A percentile compares a stretch with the other conserved stretches of the same genome.
Evolutionary conservation across 2,797 vertebrate species (phyloP).

Genomic region (Enteromius afrohamiltoni): DNA sequence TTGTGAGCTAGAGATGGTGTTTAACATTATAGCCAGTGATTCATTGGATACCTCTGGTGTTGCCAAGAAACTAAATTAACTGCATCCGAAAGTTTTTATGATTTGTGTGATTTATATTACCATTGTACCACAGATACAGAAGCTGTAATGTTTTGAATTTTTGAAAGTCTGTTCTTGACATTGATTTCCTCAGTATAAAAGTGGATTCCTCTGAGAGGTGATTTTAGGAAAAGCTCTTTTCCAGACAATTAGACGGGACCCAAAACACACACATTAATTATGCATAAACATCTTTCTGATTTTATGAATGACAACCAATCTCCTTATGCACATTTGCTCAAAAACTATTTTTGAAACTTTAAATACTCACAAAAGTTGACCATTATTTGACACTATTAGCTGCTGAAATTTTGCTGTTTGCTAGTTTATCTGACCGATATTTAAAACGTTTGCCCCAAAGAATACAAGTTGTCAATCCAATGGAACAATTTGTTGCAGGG

Average conservation of each 20-base stretch:
- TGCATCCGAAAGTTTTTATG: constrained; percentile 80
- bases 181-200: constrained; percentile 72
- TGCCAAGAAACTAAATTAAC: constrained; percentile 74
- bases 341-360: not conserved
- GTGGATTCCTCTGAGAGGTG: constrained; percentile 72
- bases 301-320: not conserved
- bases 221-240: constrained; percentile 69
- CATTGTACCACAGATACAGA: constrained; percentile 67
- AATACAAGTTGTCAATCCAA: not conserved
- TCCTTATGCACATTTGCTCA: not conserved
- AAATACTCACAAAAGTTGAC: not conserved
- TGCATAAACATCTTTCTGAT: not conserved
- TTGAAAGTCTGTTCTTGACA: constrained; percentile 67
- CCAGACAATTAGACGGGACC: not conserved
- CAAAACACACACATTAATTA: not conserved
- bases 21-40: constrained; percentile 55
- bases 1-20: constrained; percentile 55
- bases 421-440: not conserved
- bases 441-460: not conserved
- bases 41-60: constrained; percentile 55
- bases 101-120: constrained; percentile 74
- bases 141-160: constrained; percentile 69
- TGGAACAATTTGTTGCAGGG: not conserved
- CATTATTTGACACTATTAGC: not conserved
- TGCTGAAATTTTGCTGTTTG: not conserved